phyloP scores from a whole-genome alignment of 1,140 invertebrate species.

The Maniola jurtina region DNA sequence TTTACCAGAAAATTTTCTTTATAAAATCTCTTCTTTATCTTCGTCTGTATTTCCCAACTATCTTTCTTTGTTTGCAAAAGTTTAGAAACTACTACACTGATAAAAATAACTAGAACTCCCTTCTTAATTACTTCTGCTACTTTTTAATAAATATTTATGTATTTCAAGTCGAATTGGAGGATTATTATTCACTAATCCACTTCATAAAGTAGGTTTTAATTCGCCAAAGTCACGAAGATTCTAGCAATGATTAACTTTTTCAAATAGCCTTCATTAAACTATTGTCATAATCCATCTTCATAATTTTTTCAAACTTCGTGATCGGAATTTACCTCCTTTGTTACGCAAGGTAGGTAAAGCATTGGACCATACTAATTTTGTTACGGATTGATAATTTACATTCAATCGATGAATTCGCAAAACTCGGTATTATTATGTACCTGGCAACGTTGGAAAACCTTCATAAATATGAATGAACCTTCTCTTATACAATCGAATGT shows the following conservation, averaged over 20 bases:
- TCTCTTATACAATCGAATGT: conserved; percentile 16
- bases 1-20: too few relatives aligned
- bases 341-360: conserved; percentile 19
- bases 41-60: too few relatives aligned
- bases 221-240: not conserved
- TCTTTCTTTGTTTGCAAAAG: too few relatives aligned
- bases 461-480: conserved; percentile 27
- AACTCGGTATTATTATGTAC: conserved; percentile 24
- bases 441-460: conserved; percentile 25
- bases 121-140: too few relatives aligned
- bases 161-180: too few relatives aligned
- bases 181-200: too few relatives aligned
- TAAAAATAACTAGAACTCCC: too few relatives aligned
- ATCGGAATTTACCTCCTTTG: conserved; percentile 14
- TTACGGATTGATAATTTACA: conserved; percentile 30
- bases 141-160: too few relatives aligned
- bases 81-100: too few relatives aligned
- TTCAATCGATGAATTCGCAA: conserved; percentile 26
- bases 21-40: too few relatives aligned
- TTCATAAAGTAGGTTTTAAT: too few relatives aligned
- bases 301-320: conserved; percentile 4
- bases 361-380: conserved; percentile 23
- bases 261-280: not conserved
- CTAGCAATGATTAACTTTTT: not conserved
- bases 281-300: not conserved